Percentiles rank a stretch among this genome's conserved stretches.
These are phyloP conservation scores for Netta rufina DNA, from an alignment of 2,797 vertebrate species.

Conservation along the genomic window DNA sequence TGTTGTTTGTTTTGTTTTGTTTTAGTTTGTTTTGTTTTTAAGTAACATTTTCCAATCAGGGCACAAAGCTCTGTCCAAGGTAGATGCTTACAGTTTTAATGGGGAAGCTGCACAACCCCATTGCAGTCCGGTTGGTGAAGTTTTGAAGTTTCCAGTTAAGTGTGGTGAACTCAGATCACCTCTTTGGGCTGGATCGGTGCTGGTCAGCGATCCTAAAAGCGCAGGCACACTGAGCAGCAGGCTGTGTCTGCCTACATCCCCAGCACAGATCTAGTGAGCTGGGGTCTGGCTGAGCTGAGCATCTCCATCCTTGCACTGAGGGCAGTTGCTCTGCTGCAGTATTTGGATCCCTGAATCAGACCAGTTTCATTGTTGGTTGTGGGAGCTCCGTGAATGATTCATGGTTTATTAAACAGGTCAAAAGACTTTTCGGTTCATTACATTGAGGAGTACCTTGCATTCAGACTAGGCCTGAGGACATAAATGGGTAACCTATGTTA, in stretches of 20 bases:
- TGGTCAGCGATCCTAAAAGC: accelerated
- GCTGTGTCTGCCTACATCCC: background rate
- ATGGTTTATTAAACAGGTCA: background rate
- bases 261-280: accelerated
- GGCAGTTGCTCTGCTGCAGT: background rate
- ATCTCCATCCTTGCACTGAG: accelerated
- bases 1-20: too few species aligned
- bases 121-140: background rate
- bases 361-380: accelerated
- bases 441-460: background rate
- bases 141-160: background rate
- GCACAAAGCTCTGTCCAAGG: background rate
- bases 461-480: background rate
- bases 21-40: background rate
- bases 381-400: background rate
- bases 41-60: background rate
- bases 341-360: background rate
- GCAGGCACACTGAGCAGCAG: accelerated
- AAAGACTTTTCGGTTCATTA: background rate
- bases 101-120: background rate
- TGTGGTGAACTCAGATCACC: background rate
- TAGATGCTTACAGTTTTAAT: background rate
- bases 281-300: accelerated
- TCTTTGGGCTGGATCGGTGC: background rate
- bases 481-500: background rate